Evolutionary conservation across 1,140 invertebrate genomes (phyloP).

Genomic region (Orchesella cincta): DNA sequence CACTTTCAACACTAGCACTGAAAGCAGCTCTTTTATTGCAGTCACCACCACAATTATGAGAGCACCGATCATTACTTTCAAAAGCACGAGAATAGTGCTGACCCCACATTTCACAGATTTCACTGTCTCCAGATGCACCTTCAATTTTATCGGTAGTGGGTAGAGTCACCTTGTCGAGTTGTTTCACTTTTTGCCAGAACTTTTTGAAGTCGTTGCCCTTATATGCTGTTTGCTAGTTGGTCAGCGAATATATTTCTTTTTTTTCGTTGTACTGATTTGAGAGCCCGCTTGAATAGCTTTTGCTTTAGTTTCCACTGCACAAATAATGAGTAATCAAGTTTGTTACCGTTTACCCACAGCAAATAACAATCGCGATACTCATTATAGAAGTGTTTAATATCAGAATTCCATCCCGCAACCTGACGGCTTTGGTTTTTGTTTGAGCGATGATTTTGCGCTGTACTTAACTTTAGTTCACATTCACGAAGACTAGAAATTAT

Average conservation of each 20-base stretch:
- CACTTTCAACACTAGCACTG: no score
- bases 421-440: no score
- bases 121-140: neutral
- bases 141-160: neutral
- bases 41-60: no score
- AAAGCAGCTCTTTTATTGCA: no score
- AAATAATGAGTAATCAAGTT: neutral
- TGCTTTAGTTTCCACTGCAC: neutral
- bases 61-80: no score
- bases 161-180: neutral
- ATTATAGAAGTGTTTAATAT: neutral
- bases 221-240: neutral
- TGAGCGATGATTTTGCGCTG: no score
- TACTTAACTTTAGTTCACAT: no score
- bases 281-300: neutral
- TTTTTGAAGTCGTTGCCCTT: neutral
- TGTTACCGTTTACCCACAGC: neutral
- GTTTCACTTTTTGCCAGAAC: neutral
- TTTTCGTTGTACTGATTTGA: neutral
- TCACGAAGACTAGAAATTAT: no score
- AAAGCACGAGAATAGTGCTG: neutral
- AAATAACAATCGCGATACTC: neutral
- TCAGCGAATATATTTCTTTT: neutral
- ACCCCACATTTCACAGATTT: slow-evolving; percentile 10
- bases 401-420: no score